phyloP scores from a whole-genome alignment of 2,113 vertebrate genomes.

The Dasyurus viverrinus region DNA sequence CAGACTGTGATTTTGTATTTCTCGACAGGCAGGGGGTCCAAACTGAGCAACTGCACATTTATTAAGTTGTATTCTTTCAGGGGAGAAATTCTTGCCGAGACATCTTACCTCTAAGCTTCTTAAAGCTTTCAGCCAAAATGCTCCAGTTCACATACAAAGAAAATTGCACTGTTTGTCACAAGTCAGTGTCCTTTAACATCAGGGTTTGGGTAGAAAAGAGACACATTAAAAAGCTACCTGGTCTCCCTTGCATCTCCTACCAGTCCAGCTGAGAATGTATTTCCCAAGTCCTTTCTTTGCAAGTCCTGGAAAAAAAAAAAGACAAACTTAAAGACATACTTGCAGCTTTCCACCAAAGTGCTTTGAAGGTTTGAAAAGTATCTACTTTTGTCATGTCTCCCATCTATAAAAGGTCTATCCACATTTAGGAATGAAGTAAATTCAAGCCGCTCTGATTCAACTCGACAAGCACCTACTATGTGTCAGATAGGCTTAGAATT shows the following conservation, averaged over 20 bases:
- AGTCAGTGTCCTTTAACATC: slow-evolving; percentile 69
- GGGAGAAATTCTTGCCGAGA: slow-evolving; percentile 58
- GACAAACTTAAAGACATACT: slow-evolving; percentile 36
- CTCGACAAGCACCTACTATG: not conserved
- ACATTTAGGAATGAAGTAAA: not conserved
- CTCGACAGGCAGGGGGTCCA: slow-evolving; percentile 64
- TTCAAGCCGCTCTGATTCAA: not conserved
- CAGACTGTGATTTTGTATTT: slow-evolving; percentile 67
- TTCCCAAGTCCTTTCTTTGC: slow-evolving; percentile 55
- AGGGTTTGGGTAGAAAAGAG: slow-evolving; percentile 56
- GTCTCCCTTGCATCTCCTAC: slow-evolving; percentile 21
- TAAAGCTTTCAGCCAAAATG: slow-evolving; percentile 77
- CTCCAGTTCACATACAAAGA: slow-evolving; percentile 77
- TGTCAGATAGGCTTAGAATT: not conserved
- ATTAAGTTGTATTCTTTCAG: slow-evolving; percentile 73
- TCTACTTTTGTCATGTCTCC: slow-evolving; percentile 31
- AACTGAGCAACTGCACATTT: slow-evolving; percentile 64
- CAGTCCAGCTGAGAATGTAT: slow-evolving; percentile 28
- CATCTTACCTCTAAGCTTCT: slow-evolving; percentile 70
- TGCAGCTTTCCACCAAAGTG: not conserved
- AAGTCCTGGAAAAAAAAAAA: not conserved
- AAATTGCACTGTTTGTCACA: slow-evolving; percentile 71
- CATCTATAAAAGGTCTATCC: slow-evolving; percentile 45
- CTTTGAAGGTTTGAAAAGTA: slow-evolving; percentile 11
- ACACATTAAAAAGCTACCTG: slow-evolving; percentile 62